Percentiles rank a stretch among this genome's conserved stretches.
phyloP scores from a whole-genome alignment of 2,113 vertebrate species.

The Microtus ochrogaster region DNA sequence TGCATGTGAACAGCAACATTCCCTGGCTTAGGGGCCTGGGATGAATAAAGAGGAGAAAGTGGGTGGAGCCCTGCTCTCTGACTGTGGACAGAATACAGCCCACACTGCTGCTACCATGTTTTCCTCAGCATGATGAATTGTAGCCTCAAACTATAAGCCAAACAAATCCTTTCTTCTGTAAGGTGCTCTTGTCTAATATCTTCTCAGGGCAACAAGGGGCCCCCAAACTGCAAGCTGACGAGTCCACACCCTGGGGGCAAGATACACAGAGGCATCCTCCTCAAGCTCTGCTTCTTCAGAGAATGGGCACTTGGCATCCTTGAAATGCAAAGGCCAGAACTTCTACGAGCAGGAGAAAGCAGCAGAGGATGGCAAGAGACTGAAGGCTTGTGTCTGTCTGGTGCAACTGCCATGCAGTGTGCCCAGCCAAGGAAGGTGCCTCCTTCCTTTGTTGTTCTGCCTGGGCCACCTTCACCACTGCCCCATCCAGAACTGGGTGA shows the following conservation, averaged over 20 bases:
- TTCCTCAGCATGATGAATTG: neutral
- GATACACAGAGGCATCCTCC: neutral
- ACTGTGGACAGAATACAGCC: neutral
- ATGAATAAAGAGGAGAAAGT: neutral
- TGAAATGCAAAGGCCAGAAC: neutral
- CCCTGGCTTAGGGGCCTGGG: neutral
- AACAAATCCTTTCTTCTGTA: neutral
- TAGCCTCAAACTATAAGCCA: neutral
- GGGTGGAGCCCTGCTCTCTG: neutral
- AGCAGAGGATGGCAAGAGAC: neutral
- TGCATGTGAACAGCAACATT: neutral
- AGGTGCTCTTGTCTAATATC: neutral
- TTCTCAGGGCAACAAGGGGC: neutral
- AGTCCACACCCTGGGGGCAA: neutral
- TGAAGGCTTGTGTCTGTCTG: neutral
- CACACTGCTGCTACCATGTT: neutral
- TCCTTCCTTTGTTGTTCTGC: too few species aligned
- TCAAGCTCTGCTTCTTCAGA: neutral
- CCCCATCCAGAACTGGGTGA: neutral
- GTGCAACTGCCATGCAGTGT: neutral
- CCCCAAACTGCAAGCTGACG: neutral
- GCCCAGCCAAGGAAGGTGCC: neutral
- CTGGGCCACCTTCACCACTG: neutral
- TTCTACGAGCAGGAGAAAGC: neutral
- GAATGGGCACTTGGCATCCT: neutral